A percentile compares a stretch with the other conserved stretches of the same genome.
phyloP scores from a whole-genome alignment of 2,113 vertebrate genomes.

The Misgurnus mizolepis region DNA sequence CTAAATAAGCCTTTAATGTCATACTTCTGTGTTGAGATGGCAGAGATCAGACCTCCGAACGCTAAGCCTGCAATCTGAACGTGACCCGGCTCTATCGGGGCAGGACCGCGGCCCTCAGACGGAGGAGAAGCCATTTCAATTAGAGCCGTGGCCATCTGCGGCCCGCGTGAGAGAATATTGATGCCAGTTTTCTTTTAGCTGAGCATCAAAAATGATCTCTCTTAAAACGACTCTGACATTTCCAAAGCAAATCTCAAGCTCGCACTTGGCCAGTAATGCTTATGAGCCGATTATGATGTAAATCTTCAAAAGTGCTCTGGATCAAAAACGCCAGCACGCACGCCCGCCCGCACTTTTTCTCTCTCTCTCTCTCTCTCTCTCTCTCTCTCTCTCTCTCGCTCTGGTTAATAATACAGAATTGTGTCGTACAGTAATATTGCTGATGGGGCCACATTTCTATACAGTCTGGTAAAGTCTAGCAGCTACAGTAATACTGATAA shows the following conservation, averaged over 20 bases:
- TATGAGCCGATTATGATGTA: slow-evolving; percentile 44
- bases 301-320: slow-evolving; percentile 48
- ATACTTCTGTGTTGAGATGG: not conserved
- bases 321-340: slow-evolving; percentile 26
- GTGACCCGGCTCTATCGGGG: slow-evolving; percentile 29
- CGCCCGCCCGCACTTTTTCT: slow-evolving; percentile 39
- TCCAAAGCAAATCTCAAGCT: slow-evolving; percentile 47
- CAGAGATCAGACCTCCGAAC: not conserved
- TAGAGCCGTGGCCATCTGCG: not conserved
- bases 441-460: not conserved
- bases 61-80: slow-evolving; percentile 23
- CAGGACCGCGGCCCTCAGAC: not conserved
- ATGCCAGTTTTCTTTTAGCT: slow-evolving; percentile 27
- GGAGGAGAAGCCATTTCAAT: slow-evolving; percentile 25
- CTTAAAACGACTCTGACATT: slow-evolving; percentile 51
- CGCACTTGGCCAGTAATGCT: slow-evolving; percentile 44
- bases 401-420: not conserved
- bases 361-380: slow-evolving; percentile 28
- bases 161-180: slow-evolving; percentile 16
- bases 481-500: not conserved
- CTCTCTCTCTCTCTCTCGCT: slow-evolving; percentile 21
- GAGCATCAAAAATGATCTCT: slow-evolving; percentile 36
- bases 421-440: slow-evolving; percentile 47
- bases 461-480: not conserved
- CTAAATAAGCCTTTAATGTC: not conserved